phyloP scores from a whole-genome alignment of 2,888 invertebrate species.

The Macrosoma leucophasiata region DNA sequence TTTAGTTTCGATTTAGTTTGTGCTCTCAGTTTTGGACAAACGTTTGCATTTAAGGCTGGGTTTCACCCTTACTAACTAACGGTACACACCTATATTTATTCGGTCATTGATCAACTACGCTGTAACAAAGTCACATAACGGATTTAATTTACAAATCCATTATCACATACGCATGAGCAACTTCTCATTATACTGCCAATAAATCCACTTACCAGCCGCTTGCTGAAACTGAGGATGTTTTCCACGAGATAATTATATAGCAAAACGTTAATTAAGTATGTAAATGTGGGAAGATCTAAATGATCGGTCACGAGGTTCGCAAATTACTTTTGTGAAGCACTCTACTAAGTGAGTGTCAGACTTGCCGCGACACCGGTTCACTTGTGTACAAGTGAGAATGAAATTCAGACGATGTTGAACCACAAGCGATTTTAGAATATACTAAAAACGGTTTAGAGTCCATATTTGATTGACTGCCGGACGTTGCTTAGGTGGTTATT shows the following conservation, averaged over 20 bases:
- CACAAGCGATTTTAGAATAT: conserved; percentile 25
- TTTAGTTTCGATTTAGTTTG: too few relatives aligned
- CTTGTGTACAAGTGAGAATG: conserved; percentile 36
- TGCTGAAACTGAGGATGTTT: conserved; percentile 37
- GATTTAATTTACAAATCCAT: conserved; percentile 50
- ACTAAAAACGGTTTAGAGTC: conserved; percentile 33
- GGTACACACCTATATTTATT: too few relatives aligned
- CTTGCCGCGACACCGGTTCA: conserved; percentile 41
- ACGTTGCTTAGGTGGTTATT: conserved; percentile 48
- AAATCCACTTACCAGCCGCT: conserved; percentile 43
- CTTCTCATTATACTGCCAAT: conserved; percentile 41
- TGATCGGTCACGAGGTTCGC: conserved; percentile 48
- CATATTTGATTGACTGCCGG: conserved; percentile 42
- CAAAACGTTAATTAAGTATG: conserved; percentile 54
- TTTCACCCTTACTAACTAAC: too few relatives aligned
- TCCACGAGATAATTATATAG: conserved; percentile 37
- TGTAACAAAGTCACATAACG: conserved; percentile 39
- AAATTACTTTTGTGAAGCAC: conserved; percentile 59
- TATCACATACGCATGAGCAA: conserved; percentile 38
- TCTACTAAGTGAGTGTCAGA: conserved; percentile 56
- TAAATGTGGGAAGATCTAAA: conserved; percentile 50
- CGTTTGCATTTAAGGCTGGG: too few relatives aligned
- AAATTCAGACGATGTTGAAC: conserved; percentile 20
- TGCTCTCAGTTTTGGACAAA: too few relatives aligned
- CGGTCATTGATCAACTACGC: conserved; percentile 27